Evolutionary conservation across 2,797 vertebrate species (phyloP).

Genomic region (Urocyon cinereoargenteus): DNA sequence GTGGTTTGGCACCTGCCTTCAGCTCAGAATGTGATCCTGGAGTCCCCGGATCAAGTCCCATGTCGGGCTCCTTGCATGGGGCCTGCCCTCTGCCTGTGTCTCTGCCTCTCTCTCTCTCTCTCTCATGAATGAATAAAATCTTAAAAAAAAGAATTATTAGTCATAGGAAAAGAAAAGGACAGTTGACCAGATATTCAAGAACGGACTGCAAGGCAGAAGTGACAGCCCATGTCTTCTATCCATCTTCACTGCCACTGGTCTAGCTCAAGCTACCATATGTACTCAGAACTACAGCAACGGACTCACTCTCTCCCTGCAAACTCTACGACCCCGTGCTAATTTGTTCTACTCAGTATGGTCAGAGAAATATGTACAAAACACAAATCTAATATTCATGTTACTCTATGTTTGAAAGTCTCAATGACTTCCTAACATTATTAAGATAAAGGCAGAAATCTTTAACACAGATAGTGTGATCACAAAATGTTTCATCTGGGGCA

Average conservation of each 20-base stretch:
- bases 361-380: background rate
- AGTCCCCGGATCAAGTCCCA: too few relatives aligned
- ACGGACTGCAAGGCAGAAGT: background rate
- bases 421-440: background rate
- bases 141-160: too few relatives aligned
- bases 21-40: too few relatives aligned
- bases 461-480: background rate
- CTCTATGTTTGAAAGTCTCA: background rate
- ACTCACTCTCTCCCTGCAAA: background rate
- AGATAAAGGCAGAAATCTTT: background rate
- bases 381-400: background rate
- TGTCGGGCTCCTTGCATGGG: too few relatives aligned
- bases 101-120: too few relatives aligned
- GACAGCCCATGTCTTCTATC: background rate
- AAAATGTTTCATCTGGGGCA: too few relatives aligned
- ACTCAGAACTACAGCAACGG: background rate
- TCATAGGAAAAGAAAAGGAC: background rate
- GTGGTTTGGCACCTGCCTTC: too few relatives aligned
- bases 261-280: background rate
- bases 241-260: background rate
- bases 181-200: too few relatives aligned
- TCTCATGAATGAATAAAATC: too few relatives aligned
- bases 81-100: too few relatives aligned
- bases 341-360: fast-evolving
- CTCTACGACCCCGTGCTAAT: background rate